Conservation (phyloP, 2,113 vertebrate species). For the Myiozetetes cayanensis region DNA sequence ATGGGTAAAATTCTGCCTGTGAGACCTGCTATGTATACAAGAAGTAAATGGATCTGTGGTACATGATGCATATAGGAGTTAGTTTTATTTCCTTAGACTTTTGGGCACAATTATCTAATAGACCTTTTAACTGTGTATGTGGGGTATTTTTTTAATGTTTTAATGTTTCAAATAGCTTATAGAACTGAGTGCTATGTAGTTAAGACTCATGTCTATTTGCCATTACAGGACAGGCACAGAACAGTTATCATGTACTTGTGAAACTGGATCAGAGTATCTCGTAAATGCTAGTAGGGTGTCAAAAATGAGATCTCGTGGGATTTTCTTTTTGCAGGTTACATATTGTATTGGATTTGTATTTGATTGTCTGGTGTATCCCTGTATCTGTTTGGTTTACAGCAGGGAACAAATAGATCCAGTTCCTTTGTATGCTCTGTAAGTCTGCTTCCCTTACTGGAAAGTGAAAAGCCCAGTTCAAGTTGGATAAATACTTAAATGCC, state of each 20-base stretch:
- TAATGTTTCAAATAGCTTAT: neutral
- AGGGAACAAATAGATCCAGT: neutral
- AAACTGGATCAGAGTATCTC: neutral
- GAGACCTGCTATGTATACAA: neutral
- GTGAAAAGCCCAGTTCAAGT: neutral
- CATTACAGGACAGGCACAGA: neutral
- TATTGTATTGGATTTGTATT: neutral
- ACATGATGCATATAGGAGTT: neutral
- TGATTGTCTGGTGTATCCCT: neutral
- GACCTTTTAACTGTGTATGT: neutral
- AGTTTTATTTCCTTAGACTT: neutral
- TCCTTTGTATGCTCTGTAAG: neutral
- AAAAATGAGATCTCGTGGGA: neutral
- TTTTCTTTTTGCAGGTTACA: neutral
- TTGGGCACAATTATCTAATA: neutral
- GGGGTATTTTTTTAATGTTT: neutral
- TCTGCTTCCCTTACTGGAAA: neutral
- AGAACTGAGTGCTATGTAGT: neutral
- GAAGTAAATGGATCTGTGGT: neutral
- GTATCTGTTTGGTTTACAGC: neutral
- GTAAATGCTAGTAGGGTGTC: neutral
- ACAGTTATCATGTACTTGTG: neutral
- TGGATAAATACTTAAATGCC: conserved; percentile 1
- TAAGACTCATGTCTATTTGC: neutral
- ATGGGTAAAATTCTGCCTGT: neutral